phyloP scores from a whole-genome alignment of 2,888 invertebrate species.

The Carcina quercana region DNA sequence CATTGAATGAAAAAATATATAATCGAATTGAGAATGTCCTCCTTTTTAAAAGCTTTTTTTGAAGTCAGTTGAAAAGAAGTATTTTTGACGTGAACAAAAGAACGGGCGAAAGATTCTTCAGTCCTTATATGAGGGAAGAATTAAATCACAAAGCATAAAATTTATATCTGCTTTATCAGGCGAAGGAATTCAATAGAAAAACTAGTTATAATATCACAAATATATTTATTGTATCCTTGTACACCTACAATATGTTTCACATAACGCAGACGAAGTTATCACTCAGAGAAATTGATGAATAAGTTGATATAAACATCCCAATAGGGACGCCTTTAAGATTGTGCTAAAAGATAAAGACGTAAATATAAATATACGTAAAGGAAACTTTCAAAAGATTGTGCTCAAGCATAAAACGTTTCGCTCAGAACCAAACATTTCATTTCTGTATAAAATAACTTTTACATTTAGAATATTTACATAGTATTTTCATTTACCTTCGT shows the following conservation, averaged over 20 bases:
- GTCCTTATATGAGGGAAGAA: no score
- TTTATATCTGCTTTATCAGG: not conserved
- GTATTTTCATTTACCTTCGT: not conserved
- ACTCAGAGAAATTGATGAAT: constrained; percentile 46
- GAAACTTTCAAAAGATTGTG: constrained; percentile 28
- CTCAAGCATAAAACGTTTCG: constrained; percentile 29
- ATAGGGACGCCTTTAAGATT: no score
- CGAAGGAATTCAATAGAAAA: constrained; percentile 18
- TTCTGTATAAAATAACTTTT: constrained; percentile 38
- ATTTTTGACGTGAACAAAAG: no score
- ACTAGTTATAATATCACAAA: constrained; percentile 54
- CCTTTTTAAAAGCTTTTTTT: no score
- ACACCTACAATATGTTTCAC: constrained; percentile 60
- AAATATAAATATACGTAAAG: no score
- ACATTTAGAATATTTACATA: constrained; percentile 1
- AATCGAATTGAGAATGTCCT: no score
- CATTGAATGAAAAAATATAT: no score
- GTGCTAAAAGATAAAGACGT: no score
- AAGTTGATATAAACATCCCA: constrained; percentile 36
- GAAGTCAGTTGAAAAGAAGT: no score
- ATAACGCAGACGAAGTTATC: constrained; percentile 61
- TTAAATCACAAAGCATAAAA: not conserved
- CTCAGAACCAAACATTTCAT: constrained; percentile 17
- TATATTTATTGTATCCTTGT: constrained; percentile 69
- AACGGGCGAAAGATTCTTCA: no score